Evolutionary conservation across 2,113 vertebrate species (phyloP).

Genomic region (Prunella himalayana): DNA sequence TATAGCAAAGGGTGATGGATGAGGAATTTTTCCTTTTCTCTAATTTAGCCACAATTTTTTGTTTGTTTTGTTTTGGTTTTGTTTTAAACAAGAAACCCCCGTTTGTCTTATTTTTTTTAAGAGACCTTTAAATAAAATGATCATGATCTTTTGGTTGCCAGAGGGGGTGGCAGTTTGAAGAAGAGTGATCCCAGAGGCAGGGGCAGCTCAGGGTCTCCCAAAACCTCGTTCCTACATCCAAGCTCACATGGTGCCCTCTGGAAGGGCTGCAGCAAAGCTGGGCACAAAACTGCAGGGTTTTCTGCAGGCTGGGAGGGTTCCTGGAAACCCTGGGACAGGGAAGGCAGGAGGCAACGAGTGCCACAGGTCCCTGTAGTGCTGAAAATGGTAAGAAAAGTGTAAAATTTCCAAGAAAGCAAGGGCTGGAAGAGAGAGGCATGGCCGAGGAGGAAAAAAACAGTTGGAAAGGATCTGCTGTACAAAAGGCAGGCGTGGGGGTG

Average conservation of each 20-base stretch:
- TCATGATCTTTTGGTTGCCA: not conserved
- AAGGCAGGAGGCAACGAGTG: not conserved
- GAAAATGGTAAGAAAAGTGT: not conserved
- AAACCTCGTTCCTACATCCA: rapidly evolving
- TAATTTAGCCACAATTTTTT: not conserved
- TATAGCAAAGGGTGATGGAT: not conserved
- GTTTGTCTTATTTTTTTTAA: not conserved
- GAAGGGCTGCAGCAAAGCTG: not conserved
- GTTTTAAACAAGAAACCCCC: not conserved
- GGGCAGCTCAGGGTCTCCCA: not conserved
- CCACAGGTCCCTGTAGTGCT: not conserved
- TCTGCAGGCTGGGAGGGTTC: not conserved
- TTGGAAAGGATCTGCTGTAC: not conserved
- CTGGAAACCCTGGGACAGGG: not conserved
- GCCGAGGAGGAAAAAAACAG: not conserved
- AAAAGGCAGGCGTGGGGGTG: not conserved
- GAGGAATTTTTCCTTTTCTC: not conserved
- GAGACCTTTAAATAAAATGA: not conserved
- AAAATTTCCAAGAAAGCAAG: not conserved
- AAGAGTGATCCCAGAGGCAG: not conserved
- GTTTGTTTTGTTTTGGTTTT: not conserved
- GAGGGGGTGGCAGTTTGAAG: not conserved
- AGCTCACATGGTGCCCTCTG: not conserved
- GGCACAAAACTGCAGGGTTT: not conserved
- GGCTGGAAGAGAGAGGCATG: not conserved